Evolutionary conservation across 1,140 invertebrate species (phyloP), one percentile per base, ranked within the genome.

Genomic region (Drosophila sturtevanti): DNA sequence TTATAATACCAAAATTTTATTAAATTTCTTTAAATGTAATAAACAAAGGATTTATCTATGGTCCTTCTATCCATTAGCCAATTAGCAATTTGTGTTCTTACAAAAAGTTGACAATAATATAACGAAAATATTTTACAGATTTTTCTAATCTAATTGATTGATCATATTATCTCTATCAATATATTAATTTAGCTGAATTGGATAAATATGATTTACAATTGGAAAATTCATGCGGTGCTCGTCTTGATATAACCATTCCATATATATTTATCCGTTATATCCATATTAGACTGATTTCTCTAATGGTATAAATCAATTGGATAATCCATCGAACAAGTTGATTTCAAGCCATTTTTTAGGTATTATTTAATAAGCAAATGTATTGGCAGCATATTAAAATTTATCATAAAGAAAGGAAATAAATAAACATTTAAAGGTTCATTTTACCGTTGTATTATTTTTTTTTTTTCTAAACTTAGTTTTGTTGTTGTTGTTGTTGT

Each of bases 401-500:
- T 7, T 6, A 34, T 31, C 72, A 84, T 60, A 51, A 71, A 10
- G 22, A 68, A 41, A 18, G 16, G 18, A 48, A 21, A 48, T 87
- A 76, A 72, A 77, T 71, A 89, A 73, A 87, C 52, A 63, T 65
- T 68, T 81, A 86, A 72, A 18, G 41, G 14, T 67, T 58, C 63
- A 76, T 41, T 76, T 62, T 76, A 87, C 82, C 78, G 82, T 79
- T 86, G 68, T 56, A 63, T 70, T 66, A n/a, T n/a, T n/a, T 2
- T 24, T 24, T 62, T 16, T 73, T 69, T 24, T 9, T 63, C 22
- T 24, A 24, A 24, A 4, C 22, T 24, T 63, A 21, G 37, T 52
- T 31, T 55, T 55, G 51, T 34, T 52, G 63, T 27, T 64, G 24
- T 68, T 68, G 68, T 81, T 24, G 2, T 24, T 24, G n/a, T n/a